These are phyloP conservation scores for Excalfactoria chinensis DNA, from an alignment of 2,113 vertebrate species.

Conservation along the genomic window DNA sequence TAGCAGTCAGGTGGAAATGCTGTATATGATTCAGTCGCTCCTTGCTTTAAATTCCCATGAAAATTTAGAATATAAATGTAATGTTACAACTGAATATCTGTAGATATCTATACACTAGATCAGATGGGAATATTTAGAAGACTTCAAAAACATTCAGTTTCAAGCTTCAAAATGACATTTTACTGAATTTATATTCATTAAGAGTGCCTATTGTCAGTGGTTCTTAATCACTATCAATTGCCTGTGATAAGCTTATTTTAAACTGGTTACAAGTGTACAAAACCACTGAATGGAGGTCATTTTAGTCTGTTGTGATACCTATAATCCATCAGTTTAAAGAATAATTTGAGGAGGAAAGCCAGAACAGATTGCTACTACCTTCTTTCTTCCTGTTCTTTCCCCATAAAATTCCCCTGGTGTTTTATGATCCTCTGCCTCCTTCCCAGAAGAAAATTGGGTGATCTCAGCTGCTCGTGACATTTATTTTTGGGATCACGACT, in stretches of 20 bases:
- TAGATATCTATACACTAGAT: not conserved
- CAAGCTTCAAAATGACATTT: not conserved
- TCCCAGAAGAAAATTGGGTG: not conserved
- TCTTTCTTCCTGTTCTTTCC: not conserved
- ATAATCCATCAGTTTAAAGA: not conserved
- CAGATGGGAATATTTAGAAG: not conserved
- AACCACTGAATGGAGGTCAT: not conserved
- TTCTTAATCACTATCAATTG: not conserved
- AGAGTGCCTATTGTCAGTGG: not conserved
- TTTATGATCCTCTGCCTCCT: not conserved
- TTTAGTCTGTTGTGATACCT: not conserved
- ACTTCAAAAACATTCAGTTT: not conserved
- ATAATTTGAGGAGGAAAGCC: not conserved
- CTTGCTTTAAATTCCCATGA: not conserved
- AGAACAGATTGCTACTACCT: not conserved
- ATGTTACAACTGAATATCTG: not conserved
- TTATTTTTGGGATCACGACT: slow-evolving; percentile 49
- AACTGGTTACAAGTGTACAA: not conserved
- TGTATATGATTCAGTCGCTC: not conserved
- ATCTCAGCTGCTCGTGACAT: slow-evolving; percentile 13
- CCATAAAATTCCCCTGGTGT: not conserved
- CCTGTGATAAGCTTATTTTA: not conserved
- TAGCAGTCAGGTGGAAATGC: not conserved
- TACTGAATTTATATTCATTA: not conserved
- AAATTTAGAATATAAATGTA: not conserved